Base-by-base conservation (phyloP, 2,113 vertebrate species). In the Mohoua ochrocephala region DNA sequence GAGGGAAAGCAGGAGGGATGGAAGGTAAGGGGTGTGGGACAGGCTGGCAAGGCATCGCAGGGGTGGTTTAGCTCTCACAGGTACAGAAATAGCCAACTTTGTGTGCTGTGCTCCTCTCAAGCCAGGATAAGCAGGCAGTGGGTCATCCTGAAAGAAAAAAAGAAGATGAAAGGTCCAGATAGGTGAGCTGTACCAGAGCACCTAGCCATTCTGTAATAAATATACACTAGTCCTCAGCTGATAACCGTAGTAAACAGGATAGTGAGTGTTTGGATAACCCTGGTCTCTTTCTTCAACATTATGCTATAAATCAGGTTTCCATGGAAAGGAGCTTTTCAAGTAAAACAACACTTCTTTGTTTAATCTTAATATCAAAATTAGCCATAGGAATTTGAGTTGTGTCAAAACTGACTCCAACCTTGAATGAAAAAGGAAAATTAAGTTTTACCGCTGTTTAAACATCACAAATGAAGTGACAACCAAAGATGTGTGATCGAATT, bases 41-140 rank as follows among this genome's bases (percentile, higher is more conserved):
- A 54, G 71, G 16, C 35, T 2, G 3, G n/a, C 5, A 4, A 53
- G 35, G 44, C 3, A 7, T 35, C 0, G 0, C 52, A 45, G 52
- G 41, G 30, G 4, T 7, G 6, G 9, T 37, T 84, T 45, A 17
- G 22, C 52, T 35, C 56, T 54, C 4, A 2, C 31, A 37, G 30
- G 11, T 39, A 11, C n/a, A 47, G 60, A 70, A 87, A 57, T 13
- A 64, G n/a, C 37, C 28, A 4, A 24, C 31, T 30, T 9, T 33
- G 37, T 63, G 35, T 2, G 1, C 21, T 74, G 23, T 3, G 5
- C 19, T 73, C 16, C 37, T 90, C 89, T 64, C 61, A 76, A 79
- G 27, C 22, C 53, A 44, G 27, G 13, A 20, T 52, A 44, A 64
- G 20, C 22, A 65, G 13, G 30, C 47, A 53, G n/a, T 33, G 82